These are phyloP conservation scores for Polydesmus complanatus DNA, from an alignment of 2,888 invertebrate genomes.

Conservation along the genomic window DNA sequence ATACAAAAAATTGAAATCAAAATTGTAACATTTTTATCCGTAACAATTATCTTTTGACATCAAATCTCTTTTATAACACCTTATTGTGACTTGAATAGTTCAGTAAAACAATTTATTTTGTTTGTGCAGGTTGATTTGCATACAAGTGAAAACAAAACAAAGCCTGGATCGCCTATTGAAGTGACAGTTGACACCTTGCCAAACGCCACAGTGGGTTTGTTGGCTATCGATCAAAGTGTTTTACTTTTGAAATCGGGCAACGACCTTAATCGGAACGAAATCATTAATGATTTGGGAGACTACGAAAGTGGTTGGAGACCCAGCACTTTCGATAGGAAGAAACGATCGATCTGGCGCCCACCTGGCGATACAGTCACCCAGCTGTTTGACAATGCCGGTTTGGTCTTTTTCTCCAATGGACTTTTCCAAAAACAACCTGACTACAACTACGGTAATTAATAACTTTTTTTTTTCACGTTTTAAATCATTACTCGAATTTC, in stretches of 20 bases:
- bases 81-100: no score
- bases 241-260: slow-evolving; percentile 37
- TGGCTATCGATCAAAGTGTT: slow-evolving; percentile 39
- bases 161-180: slow-evolving; percentile 30
- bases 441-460: slow-evolving; percentile 10
- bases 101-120: not conserved
- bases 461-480: no score
- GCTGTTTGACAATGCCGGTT: slow-evolving; percentile 54
- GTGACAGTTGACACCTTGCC: slow-evolving; percentile 34
- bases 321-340: slow-evolving; percentile 15
- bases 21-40: no score
- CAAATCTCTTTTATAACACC: no score
- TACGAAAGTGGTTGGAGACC: slow-evolving; percentile 38
- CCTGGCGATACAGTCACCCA: slow-evolving; percentile 47
- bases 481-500: no score
- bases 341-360: slow-evolving; percentile 36
- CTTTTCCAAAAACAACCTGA: slow-evolving; percentile 25
- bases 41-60: no score
- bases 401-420: slow-evolving; percentile 60
- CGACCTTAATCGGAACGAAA: slow-evolving; percentile 34
- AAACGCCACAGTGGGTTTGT: slow-evolving; percentile 33
- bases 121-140: slow-evolving; percentile 25
- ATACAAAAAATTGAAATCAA: no score
- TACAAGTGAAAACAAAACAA: slow-evolving; percentile 24
- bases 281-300: slow-evolving; percentile 43